Evolutionary conservation across 1,140 invertebrate genomes (phyloP), one percentile per base, ranked within the genome.

Genomic region (Hyphantria cunea): DNA sequence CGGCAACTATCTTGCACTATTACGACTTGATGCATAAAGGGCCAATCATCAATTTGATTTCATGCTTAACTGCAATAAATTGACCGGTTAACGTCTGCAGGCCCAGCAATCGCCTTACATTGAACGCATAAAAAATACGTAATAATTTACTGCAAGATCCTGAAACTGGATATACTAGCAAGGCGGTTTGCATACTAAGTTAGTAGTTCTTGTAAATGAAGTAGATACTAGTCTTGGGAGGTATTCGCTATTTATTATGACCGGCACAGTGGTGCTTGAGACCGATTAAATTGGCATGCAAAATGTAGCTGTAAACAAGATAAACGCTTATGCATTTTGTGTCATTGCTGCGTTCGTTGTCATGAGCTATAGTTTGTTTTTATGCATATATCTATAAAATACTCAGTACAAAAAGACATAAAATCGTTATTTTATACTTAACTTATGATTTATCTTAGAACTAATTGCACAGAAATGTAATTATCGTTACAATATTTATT

Each of bases 1-100:
- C n/a, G n/a, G n/a, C n/a, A n/a, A n/a, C n/a, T 52, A 68, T 64
- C 70, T 56, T 49, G 64, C 58, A 51, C 39, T 44, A 56, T 33
- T 48, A 56, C 13, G 44, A 47, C 17, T 45, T 37, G 13, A 49
- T 59, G 58, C 59, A 56, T 64, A 48, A 37, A 61, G 47, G 64
- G 65, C 67, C 32, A 60, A 72, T 56, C 67, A 72, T 77, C 68
- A 68, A 72, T 64, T 56, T 72, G 64, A 74, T 77, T 74, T 68
- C 39, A 61, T 9, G 58, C 12, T 51, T 32, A 45, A 37, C 48
- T 25, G 58, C 13, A 17, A 52, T 52, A 61, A 42, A 48, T 61
- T 39, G 58, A 6, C 32, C 31, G 13, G 25, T 13, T 44, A 47
- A 45, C 25, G 49, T 42, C 48, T 48, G 58, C 48, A n/a, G n/a